A percentile compares a stretch with the other conserved stretches of the same genome.
Evolutionary conservation across 2,888 invertebrate species (phyloP).

Genomic region (Altica lythri): DNA sequence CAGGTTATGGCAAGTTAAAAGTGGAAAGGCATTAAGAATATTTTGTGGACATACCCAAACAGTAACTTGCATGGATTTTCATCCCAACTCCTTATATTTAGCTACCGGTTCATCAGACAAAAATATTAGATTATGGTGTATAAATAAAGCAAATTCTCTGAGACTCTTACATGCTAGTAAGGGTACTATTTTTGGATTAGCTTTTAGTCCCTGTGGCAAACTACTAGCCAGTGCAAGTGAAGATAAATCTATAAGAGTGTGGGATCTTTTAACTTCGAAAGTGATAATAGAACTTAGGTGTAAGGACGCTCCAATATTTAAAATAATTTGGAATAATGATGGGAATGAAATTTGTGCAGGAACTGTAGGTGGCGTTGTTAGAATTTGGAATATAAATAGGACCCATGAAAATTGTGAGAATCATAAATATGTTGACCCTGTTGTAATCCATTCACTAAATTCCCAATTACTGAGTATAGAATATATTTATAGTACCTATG

Average conservation of each 20-base stretch:
- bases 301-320: constrained; percentile 66
- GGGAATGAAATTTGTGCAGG: constrained; percentile 69
- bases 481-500: constrained; percentile 48
- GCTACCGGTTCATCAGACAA: constrained; percentile 92
- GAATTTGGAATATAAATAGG: constrained; percentile 64
- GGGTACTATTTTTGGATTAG: constrained; percentile 73
- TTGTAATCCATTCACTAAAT: constrained; percentile 35
- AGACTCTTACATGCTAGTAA: constrained; percentile 80
- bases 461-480: constrained; percentile 46
- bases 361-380: constrained; percentile 68
- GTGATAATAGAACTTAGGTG: constrained; percentile 68
- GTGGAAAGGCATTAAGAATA: constrained; percentile 79
- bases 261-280: constrained; percentile 72
- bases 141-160: constrained; percentile 79
- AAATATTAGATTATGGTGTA: constrained; percentile 84
- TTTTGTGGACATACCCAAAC: constrained; percentile 89
- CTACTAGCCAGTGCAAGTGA: constrained; percentile 84
- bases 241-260: constrained; percentile 71
- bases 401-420: constrained; percentile 30
- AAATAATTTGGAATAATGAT: constrained; percentile 66
- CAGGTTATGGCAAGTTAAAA: constrained; percentile 80
- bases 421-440: constrained; percentile 39
- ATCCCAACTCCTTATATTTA: constrained; percentile 88
- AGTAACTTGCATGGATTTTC: constrained; percentile 87
- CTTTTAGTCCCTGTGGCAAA: constrained; percentile 85